A percentile compares a stretch with the other conserved stretches of the same genome.
Evolutionary conservation across 2,888 invertebrate species (phyloP).

Genomic region (Nephrotoma appendiculata): DNA sequence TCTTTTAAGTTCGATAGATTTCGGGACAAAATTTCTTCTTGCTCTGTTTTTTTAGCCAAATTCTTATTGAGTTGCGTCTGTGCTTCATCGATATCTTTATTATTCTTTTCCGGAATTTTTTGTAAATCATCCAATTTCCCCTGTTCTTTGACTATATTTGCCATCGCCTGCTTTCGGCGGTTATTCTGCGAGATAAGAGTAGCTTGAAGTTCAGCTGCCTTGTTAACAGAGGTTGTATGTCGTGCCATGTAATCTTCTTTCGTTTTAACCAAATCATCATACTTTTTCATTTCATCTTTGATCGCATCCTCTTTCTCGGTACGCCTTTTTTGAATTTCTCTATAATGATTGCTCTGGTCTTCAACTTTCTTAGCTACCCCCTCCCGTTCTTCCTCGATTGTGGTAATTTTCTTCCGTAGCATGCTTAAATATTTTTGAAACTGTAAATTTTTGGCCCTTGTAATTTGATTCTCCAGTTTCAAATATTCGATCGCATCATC

Average conservation of each 20-base stretch:
- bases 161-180: constrained; percentile 58
- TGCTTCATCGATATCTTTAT: constrained; percentile 50
- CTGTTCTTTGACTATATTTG: constrained; percentile 47
- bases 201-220: constrained; percentile 47
- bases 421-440: constrained; percentile 54
- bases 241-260: constrained; percentile 45
- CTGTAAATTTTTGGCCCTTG: constrained; percentile 51
- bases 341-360: constrained; percentile 23
- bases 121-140: constrained; percentile 48
- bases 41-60: constrained; percentile 37
- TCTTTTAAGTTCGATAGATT: constrained; percentile 38
- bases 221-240: constrained; percentile 47
- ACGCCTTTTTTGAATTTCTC: constrained; percentile 30
- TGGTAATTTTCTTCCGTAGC: constrained; percentile 41
- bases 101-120: constrained; percentile 56
- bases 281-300: constrained; percentile 32
- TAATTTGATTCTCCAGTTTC: constrained; percentile 61
- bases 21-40: constrained; percentile 46
- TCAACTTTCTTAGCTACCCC: constrained; percentile 41
- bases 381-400: constrained; percentile 44
- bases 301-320: constrained; percentile 31
- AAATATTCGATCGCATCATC: constrained; percentile 64
- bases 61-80: constrained; percentile 40
- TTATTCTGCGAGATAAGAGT: constrained; percentile 54
- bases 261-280: constrained; percentile 39